Evolutionary conservation across 2,888 invertebrate species (phyloP), one percentile per base, ranked within the genome.

Genomic region (Peribatodes rhomboidaria): DNA sequence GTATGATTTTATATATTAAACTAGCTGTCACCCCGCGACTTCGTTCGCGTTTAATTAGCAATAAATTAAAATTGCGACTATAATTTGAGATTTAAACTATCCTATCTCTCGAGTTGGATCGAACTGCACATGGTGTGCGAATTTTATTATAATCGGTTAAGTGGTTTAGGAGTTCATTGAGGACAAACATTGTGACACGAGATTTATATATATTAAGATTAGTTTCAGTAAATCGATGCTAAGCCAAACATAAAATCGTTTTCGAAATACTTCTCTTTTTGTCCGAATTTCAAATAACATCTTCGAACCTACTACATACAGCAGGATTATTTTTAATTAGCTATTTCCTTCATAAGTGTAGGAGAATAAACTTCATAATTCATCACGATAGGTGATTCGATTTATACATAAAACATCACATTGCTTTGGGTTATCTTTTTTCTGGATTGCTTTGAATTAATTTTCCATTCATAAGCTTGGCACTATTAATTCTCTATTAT

Each of bases 391-490:
- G 44, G 44, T 11, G 47, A 49, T 63, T 41, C 42, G 53, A 53
- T 59, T 22, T 55, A 42, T 35, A n/a, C 0, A 22, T 46, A 20
- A 46, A 0, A 65, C 16, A 54, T 39, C 50, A 62, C 62, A 46
- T 58, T 33, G 63, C 67, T 52, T 77, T 76, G 62, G 62, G 63
- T 72, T 58, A 70, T 67, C 71, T 77, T 76, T 83, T 84, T 86
- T 84, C 68, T 82, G 86, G 84, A 81, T 85, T 83, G 86, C 86
- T 85, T 84, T 73, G 81, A 77, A 74, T 76, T 76, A 77, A 75
- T 78, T 79, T 80, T 81, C 76, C 72, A 71, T 83, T 81, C 77
- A 80, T 82, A 68, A 71, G 84, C 86, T 86, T 85, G 62, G 87
- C 87, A 84, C 61, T 41, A 69, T 68, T 71, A 61, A 41, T 50